Evolutionary conservation across 2,888 invertebrate genomes (phyloP), one percentile per base, ranked within the genome.

Genomic region (Papilio gigon): DNA sequence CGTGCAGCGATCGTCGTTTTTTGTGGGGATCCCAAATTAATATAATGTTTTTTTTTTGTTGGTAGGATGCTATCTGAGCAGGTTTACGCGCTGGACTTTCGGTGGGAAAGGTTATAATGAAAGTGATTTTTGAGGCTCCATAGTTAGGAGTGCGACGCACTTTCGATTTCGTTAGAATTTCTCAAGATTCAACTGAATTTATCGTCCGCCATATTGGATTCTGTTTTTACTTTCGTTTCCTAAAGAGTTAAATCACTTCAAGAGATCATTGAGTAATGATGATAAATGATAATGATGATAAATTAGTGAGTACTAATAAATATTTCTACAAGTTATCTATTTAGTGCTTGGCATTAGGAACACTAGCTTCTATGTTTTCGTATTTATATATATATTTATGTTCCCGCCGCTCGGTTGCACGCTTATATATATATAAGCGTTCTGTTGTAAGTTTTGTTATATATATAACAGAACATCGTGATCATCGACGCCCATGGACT

Each of bases 11-110:
- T 89, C 87, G 80, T 87, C 86, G 85, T 89, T 92, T 91, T 92
- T 91, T 90, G 88, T 90, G 89, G 85, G 81, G 84, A 87, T 86
- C 89, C 90, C 91, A 90, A 92, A 92, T 92, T 91, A 92, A 92
- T 90, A 90, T 88, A 84, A 85, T 85, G 84, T 86, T 89, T 89
- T 88, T 89, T 86, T 88, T 33, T 37, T 89, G n/a, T 88, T 89
- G 87, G 73, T 76, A 77, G 76, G 85, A 85, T 83, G 78, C 76
- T 84, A 88, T 87, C 83, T 72, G 70, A 87, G 89, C 90, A 76
- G 86, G 90, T 90, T 89, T 80, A 47, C 75, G 67, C 76, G 75
- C 74, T 67, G 73, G 76, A 79, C 73, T 78, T 71, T 76, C 78
- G 80, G 85, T 89, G 90, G 88, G 90, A 89, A 90, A 85, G 81